These are phyloP conservation scores for Dexiosoma caninum DNA, from an alignment of 2,888 invertebrate genomes.

Conservation along the genomic window DNA sequence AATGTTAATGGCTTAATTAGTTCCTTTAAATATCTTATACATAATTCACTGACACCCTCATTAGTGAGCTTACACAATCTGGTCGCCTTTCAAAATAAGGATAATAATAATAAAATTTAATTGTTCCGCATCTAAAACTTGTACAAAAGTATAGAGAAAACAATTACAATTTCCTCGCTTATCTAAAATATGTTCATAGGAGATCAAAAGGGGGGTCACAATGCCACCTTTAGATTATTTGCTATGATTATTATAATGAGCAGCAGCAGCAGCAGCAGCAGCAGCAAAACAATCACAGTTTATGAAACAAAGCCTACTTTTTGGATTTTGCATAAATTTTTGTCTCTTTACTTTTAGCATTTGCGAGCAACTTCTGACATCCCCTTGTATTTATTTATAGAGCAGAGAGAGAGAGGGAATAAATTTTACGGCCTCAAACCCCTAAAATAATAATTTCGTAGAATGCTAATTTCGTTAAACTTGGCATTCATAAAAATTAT, in stretches of 20 bases:
- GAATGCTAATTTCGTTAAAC: slow-evolving; percentile 11
- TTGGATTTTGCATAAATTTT: too few relatives aligned
- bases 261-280: neutral
- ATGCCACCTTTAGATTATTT: neutral
- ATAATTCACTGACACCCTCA: neutral
- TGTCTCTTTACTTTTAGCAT: neutral
- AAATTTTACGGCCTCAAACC: slow-evolving; percentile 16
- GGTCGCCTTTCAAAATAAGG: neutral
- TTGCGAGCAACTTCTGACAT: neutral
- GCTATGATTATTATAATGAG: slow-evolving; percentile 17
- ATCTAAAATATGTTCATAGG: slow-evolving; percentile 22
- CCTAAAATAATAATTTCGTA: neutral
- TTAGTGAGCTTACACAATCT: neutral
- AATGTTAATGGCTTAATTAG: slow-evolving; percentile 50
- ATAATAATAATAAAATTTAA: slow-evolving; percentile 55
- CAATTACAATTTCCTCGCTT: slow-evolving; percentile 45
- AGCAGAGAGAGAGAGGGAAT: neutral
- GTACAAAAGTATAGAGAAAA: slow-evolving; percentile 3
- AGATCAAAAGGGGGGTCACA: neutral
- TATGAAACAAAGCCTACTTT: too few relatives aligned
- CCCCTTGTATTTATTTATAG: neutral
- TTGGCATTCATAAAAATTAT: slow-evolving; percentile 49
- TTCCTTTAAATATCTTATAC: neutral
- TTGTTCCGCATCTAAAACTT: slow-evolving; percentile 36
- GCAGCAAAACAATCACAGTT: slow-evolving; percentile 7